Evolutionary conservation across 2,113 vertebrate species (phyloP).

Genomic region (Machaerirhynchus nigripectus): DNA sequence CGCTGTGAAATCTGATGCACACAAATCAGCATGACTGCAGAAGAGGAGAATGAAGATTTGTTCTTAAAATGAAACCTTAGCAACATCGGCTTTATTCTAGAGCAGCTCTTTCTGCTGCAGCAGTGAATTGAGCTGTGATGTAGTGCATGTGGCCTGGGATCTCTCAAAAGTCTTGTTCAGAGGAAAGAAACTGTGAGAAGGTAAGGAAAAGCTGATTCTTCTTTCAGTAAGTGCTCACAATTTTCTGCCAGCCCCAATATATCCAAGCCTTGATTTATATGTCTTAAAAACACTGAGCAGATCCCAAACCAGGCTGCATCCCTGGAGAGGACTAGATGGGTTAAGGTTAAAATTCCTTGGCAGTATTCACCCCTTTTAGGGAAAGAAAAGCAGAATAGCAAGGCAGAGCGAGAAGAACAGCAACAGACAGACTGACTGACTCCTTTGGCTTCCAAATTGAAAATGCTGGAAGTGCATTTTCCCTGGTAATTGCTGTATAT

Average conservation of each 20-base stretch:
- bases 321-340: conserved; percentile 12
- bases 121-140: neutral
- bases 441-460: conserved; percentile 3
- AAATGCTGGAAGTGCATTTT: neutral
- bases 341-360: conserved; percentile 34
- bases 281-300: conserved; percentile 20
- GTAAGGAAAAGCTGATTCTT: neutral
- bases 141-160: neutral
- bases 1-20: neutral
- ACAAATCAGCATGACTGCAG: neutral
- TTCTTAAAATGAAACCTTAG: neutral
- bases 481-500: conserved; percentile 6
- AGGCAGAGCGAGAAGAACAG: neutral
- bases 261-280: conserved; percentile 25
- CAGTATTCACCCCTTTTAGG: conserved; percentile 1
- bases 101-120: neutral
- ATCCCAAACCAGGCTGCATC: conserved; percentile 3
- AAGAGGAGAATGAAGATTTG: neutral
- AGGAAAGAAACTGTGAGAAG: neutral
- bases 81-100: neutral
- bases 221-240: neutral
- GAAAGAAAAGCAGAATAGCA: neutral
- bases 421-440: conserved; percentile 15
- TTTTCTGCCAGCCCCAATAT: neutral
- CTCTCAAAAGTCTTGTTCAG: neutral